These are phyloP conservation scores for Arrhamphus sclerolepis DNA, from an alignment of 2,797 vertebrate species.

Conservation along the genomic window DNA sequence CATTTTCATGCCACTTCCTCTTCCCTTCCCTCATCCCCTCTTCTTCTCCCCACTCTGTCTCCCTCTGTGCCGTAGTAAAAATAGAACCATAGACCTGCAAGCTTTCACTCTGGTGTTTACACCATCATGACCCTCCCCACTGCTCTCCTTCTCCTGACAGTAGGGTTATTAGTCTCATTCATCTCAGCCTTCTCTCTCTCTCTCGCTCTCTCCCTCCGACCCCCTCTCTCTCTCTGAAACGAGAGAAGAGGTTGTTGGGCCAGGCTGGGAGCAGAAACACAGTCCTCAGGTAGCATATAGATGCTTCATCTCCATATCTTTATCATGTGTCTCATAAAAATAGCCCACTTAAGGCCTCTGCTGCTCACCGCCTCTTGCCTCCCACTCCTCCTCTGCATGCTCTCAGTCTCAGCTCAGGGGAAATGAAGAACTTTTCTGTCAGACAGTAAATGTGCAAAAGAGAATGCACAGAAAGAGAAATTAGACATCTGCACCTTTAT, in stretches of 20 bases:
- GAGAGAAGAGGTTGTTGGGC: constrained; percentile 50
- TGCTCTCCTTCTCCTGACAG: constrained; percentile 55
- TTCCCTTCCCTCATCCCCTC: constrained; percentile 40
- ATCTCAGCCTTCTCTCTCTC: constrained; percentile 58
- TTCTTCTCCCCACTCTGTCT: constrained; percentile 46
- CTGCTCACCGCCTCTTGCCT: constrained; percentile 29
- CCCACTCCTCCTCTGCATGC: constrained; percentile 58
- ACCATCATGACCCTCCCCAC: constrained; percentile 63
- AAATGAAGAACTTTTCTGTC: constrained; percentile 49
- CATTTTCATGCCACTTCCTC: constrained; percentile 76
- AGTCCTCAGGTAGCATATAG: constrained; percentile 63
- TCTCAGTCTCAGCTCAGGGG: constrained; percentile 53
- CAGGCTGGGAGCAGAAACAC: constrained; percentile 53
- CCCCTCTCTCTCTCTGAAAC: constrained; percentile 57
- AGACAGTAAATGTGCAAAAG: constrained; percentile 58
- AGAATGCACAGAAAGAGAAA: constrained; percentile 38
- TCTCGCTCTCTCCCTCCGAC: constrained; percentile 45
- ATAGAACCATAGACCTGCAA: constrained; percentile 75
- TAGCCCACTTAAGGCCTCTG: constrained; percentile 55
- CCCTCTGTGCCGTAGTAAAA: constrained; percentile 67
- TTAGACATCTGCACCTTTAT: constrained; percentile 23
- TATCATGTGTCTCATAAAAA: constrained; percentile 73
- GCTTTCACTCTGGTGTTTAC: constrained; percentile 74
- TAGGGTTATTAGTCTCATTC: constrained; percentile 68
- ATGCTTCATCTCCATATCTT: constrained; percentile 72